Conservation (phyloP, 1,140 invertebrate genomes). For the Geopemphigus sp. region DNA sequence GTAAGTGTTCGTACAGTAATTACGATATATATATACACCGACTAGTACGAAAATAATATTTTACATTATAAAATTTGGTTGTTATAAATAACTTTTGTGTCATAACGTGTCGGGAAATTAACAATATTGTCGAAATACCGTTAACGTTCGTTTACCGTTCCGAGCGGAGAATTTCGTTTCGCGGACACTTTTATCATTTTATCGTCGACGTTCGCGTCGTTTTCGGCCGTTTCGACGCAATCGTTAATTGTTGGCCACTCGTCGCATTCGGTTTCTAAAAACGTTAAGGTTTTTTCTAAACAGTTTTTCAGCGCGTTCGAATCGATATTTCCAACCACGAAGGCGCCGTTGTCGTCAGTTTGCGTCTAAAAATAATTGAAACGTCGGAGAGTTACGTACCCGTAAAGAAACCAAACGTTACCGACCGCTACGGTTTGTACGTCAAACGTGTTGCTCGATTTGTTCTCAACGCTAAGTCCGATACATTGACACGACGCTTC, state of each 20-base stretch:
- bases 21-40: too few species aligned
- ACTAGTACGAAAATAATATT: too few species aligned
- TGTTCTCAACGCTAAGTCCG: neutral
- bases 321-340: slow-evolving; percentile 7
- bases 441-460: slow-evolving; percentile 2
- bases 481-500: slow-evolving; percentile 19
- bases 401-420: neutral
- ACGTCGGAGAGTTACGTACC: neutral
- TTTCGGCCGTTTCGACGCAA: neutral
- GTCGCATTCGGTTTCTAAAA: slow-evolving; percentile 6
- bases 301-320: neutral
- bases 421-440: slow-evolving; percentile 1
- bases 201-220: neutral
- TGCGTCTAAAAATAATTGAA: slow-evolving; percentile 6
- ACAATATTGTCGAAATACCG: too few species aligned
- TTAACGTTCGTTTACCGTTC: too few species aligned
- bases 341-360: neutral
- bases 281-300: neutral
- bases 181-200: neutral
- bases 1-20: too few species aligned
- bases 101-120: too few species aligned
- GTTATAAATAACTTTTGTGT: too few species aligned
- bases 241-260: neutral
- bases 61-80: too few species aligned
- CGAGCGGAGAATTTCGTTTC: neutral